These are phyloP conservation scores for Trachelus iudaicus DNA, from an alignment of 2,888 invertebrate species.

Conservation along the genomic window DNA sequence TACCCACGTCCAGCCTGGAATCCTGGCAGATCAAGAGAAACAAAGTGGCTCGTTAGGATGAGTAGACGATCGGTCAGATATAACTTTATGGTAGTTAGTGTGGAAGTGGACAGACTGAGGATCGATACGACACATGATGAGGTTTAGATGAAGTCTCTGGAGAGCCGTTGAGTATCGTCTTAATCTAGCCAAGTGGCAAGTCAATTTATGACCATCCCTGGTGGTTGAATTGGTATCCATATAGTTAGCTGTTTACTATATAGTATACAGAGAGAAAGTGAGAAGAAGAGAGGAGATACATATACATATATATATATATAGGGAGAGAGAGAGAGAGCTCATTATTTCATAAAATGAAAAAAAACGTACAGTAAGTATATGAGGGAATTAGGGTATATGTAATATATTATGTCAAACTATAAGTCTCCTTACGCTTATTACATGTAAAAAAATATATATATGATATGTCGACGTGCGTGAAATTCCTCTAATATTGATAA, in stretches of 20 bases:
- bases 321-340: background rate
- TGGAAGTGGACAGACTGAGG: background rate
- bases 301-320: background rate
- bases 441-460: too few species aligned
- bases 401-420: background rate
- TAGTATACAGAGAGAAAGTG: background rate
- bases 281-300: background rate
- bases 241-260: background rate
- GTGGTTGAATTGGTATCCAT: slow-evolving; percentile 1
- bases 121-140: slow-evolving; percentile 11
- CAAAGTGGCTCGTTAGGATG: background rate
- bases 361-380: background rate
- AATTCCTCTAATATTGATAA: too few species aligned
- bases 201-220: slow-evolving; percentile 1
- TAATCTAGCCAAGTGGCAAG: slow-evolving; percentile 9
- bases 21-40: background rate
- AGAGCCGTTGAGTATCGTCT: slow-evolving; percentile 5
- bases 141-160: slow-evolving; percentile 5
- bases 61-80: background rate
- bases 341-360: background rate
- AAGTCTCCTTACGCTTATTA: background rate
- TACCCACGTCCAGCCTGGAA: background rate
- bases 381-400: background rate
- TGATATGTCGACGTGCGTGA: too few species aligned
- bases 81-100: background rate